These are phyloP conservation scores for Andrena bicolor DNA, from an alignment of 2,888 invertebrate species.

Conservation along the genomic window DNA sequence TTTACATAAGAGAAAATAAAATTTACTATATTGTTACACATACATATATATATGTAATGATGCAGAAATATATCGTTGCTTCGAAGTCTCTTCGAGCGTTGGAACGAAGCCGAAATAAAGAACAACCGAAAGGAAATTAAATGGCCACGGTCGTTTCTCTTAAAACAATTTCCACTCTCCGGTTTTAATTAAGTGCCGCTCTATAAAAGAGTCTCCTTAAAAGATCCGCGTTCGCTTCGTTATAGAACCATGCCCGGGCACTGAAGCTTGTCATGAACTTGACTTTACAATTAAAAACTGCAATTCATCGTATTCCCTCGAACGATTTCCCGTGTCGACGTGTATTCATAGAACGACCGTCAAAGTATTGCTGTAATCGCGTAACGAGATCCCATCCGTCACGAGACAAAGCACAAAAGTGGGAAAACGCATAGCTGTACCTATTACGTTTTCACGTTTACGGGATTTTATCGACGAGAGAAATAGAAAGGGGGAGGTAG, in stretches of 20 bases:
- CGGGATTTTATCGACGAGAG: constrained; percentile 1
- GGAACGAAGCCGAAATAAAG: not conserved
- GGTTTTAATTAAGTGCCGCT: constrained; percentile 33
- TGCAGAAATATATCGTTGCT: not conserved
- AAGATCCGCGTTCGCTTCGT: not conserved
- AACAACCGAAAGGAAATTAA: constrained; percentile 6
- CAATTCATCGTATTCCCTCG: not conserved
- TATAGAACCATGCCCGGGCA: no score
- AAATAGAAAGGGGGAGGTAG: constrained; percentile 10
- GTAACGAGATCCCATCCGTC: not conserved
- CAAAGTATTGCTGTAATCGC: not conserved
- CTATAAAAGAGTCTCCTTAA: not conserved
- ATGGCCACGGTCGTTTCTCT: not conserved
- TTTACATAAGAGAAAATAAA: constrained; percentile 57
- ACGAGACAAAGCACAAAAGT: not conserved
- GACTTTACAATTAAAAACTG: no score
- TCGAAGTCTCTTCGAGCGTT: not conserved
- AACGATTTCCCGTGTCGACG: not conserved
- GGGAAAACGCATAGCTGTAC: not conserved
- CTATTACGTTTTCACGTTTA: constrained; percentile 20
- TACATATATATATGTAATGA: not conserved
- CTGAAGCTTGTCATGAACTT: no score
- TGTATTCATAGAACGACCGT: not conserved
- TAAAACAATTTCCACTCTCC: not conserved
- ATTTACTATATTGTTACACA: constrained; percentile 13